Percentiles rank a stretch among this genome's conserved stretches.
phyloP scores from a whole-genome alignment of 2,797 vertebrate genomes.

The Morelia viridis region DNA sequence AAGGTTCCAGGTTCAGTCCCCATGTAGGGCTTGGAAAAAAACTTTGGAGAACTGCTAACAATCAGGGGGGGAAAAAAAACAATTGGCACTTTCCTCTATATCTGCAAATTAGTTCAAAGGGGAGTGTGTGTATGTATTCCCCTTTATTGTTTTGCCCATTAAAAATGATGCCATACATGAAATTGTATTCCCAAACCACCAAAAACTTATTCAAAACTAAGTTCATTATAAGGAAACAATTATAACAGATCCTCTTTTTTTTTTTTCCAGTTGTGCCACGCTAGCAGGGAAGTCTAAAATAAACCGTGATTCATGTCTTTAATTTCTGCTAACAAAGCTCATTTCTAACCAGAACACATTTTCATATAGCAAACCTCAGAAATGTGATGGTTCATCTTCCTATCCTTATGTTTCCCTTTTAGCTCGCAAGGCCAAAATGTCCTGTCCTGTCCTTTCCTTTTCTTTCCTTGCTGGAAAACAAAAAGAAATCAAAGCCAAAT shows the following conservation, averaged over 20 bases:
- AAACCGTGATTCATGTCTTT: conserved; percentile 60
- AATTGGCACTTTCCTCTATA: neutral
- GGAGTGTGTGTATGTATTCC: neutral
- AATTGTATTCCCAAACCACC: conserved; percentile 23
- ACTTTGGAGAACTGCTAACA: neutral
- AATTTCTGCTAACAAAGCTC: conserved; percentile 67
- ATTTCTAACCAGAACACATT: conserved; percentile 66
- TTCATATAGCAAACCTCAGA: conserved; percentile 59
- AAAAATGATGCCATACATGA: conserved; percentile 39
- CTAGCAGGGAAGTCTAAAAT: conserved; percentile 65
- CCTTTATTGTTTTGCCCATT: conserved; percentile 8
- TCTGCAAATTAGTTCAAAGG: neutral
- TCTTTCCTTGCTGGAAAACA: conserved; percentile 59
- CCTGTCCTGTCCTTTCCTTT: neutral
- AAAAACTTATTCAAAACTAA: conserved; percentile 43
- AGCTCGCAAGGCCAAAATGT: conserved; percentile 71
- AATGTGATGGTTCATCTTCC: conserved; percentile 64
- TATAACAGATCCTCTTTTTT: conserved; percentile 41
- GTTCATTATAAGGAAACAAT: conserved; percentile 39
- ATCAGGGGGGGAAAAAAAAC: neutral
- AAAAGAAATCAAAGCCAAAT: conserved; percentile 77
- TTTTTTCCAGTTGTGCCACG: conserved; percentile 40
- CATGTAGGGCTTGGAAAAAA: neutral
- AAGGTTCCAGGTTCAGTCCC: neutral
- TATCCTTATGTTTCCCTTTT: conserved; percentile 68